Percentiles rank a stretch among this genome's conserved stretches.
phyloP scores from a whole-genome alignment of 2,888 invertebrate genomes.

The Philonicus albiceps region DNA sequence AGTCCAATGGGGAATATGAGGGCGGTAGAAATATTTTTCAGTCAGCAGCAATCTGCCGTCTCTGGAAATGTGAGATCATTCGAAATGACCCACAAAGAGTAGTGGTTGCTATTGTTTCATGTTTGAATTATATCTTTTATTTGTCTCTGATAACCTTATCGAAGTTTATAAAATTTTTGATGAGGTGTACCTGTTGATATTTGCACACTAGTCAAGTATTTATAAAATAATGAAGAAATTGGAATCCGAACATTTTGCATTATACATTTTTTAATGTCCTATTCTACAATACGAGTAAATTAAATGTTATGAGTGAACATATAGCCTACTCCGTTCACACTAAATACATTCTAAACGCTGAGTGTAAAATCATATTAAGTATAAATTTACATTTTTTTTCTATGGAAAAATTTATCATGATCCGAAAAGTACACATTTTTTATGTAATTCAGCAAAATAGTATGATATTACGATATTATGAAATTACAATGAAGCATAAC shows the following conservation, averaged over 20 bases:
- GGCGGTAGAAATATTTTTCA: background rate
- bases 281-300: no score
- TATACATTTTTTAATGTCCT: background rate
- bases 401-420: no score
- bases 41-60: background rate
- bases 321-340: no score
- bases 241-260: background rate
- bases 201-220: background rate
- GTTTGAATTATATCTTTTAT: background rate
- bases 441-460: no score
- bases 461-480: no score
- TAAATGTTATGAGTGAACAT: no score
- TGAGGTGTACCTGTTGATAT: background rate
- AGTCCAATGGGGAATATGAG: background rate
- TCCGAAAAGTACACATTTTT: no score
- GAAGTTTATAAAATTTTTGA: background rate
- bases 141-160: background rate
- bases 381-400: no score
- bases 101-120: background rate
- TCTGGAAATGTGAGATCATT: slow-evolving; percentile 16
- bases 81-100: background rate
- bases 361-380: no score
- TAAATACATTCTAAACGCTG: no score
- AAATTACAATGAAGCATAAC: no score
- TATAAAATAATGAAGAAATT: background rate